Base-by-base conservation (phyloP, 2,888 invertebrate genomes). In the Xestia ashworthii region DNA sequence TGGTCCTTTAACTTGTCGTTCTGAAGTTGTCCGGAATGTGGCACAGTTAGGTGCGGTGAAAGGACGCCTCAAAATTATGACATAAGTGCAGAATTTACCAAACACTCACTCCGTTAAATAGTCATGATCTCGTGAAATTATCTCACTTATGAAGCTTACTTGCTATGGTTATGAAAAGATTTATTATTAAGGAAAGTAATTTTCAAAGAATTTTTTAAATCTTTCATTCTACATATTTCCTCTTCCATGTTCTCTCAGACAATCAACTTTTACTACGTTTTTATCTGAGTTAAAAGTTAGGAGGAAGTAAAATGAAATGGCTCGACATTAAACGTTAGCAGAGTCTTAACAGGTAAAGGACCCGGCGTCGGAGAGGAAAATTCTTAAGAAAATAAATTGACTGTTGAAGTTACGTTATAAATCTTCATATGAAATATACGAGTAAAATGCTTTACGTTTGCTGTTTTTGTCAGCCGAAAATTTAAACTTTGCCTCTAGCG, bases 231-330 rank as follows among this genome's bases (percentile, higher is more conserved):
- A 58, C 58, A 60, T 60, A 32, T 58, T 58, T 78, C 48, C 71
- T 73, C 62, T 60, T 73, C 70, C 82, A 79, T 77, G 79, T 78
- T 83, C 76, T 78, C 62, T 76, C 76, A 83, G 71, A 76, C 83
- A 88, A 85, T 84, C 77, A 77, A 80, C 76, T 87, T 87, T 88
- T 89, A 89, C 78, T 82, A 82, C 87, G 73, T 87, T 89, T 87
- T 86, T 87, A 86, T 87, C 82, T 76, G 80, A 83, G 85, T 81
- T 82, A 76, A 81, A 85, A 88, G 81, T 84, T 75, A 81, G 66
- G 73, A 69, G 83, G 78, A 78, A 78, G 76, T 87, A 76, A 87
- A 87, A 84, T 82, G 80, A 82, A 86, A 87, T 81, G 79, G 79
- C 79, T 73, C 60, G 46, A 76, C 85, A 87, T 83, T 87, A 83